Evolutionary conservation across 2,797 vertebrate species (phyloP).

Genomic region (Channa striata): DNA sequence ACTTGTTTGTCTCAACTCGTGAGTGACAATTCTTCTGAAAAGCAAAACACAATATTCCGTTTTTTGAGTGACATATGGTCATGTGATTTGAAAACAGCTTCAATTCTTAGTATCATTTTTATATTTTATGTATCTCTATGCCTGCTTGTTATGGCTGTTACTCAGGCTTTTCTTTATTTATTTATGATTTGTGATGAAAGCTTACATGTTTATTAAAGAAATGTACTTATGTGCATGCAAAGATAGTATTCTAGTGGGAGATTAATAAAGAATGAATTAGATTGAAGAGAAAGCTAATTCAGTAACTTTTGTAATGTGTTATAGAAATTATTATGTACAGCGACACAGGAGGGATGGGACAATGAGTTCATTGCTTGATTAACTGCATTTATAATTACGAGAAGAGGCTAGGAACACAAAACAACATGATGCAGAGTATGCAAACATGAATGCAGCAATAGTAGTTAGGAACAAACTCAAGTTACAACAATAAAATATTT

Average conservation of each 20-base stretch:
- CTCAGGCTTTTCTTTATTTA: no score
- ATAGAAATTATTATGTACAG: constrained; percentile 40
- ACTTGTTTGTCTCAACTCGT: background rate
- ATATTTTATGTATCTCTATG: no score
- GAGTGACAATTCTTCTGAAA: background rate
- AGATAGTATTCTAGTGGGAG: constrained; percentile 27
- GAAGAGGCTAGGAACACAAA: constrained; percentile 21
- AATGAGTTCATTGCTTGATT: constrained; percentile 35
- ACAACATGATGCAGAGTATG: constrained; percentile 7
- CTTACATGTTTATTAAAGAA: no score
- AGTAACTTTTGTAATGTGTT: constrained; percentile 16
- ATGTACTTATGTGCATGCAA: background rate
- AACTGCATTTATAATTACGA: constrained; percentile 33
- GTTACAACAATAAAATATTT: no score
- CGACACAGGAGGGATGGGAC: constrained; percentile 18
- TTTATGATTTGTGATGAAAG: no score
- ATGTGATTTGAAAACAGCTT: background rate
- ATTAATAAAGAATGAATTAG: constrained; percentile 33
- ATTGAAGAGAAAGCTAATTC: constrained; percentile 11
- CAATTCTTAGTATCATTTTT: no score
- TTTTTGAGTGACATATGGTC: background rate
- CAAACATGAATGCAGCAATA: constrained; percentile 26
- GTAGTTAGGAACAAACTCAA: constrained; percentile 2
- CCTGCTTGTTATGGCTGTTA: no score
- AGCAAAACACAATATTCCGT: background rate